Evolutionary conservation across 1,140 invertebrate genomes (phyloP), one percentile per base, ranked within the genome.

Genomic region (Bicyclus anynana): DNA sequence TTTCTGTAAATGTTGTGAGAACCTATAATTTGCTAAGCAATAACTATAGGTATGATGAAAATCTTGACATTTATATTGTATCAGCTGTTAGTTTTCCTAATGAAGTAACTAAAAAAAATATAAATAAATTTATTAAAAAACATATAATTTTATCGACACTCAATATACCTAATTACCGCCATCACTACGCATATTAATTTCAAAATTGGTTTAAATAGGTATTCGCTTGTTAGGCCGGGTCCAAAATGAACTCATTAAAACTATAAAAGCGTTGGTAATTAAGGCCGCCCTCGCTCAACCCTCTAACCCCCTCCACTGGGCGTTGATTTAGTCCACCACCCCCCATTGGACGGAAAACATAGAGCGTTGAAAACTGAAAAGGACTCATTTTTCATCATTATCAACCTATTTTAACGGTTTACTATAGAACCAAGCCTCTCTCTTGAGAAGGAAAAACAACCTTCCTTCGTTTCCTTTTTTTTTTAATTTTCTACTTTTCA

Each of bases 161-260:
- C 29, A 12, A 33, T 33, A 12, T 33, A 33, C 10, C n/a, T n/a
- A 33, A 20, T 0, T 6, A 5, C 20, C 14, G 13, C 2, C 80
- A 70, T 55, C 74, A 61, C 80, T 84, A 48, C 51, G 67, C 69
- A 76, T 84, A 83, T 85, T 87, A 85, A 87, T 85, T 85, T 85
- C 82, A 81, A 87, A 87, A 87, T 87, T 87, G 84, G 75, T 84
- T 87, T 83, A 82, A 84, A 87, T 84, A 84, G 74, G 80, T 81
- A 87, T 87, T 84, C 77, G 84, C 84, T 87, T 87, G 82, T 87
- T 87, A 85, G 82, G 71, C 71, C 72, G 71, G 82, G 74, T 77
- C 82, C 80, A 77, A 87, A 87, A 87, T 87, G 82, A 85, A 85
- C 82, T 85, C 84, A 87, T 87, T 87, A 85, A 85, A 87, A 87